Percentiles rank a stretch among this genome's conserved stretches.
These are phyloP conservation scores for Tinea pellionella DNA, from an alignment of 2,888 invertebrate species.

Conservation along the genomic window DNA sequence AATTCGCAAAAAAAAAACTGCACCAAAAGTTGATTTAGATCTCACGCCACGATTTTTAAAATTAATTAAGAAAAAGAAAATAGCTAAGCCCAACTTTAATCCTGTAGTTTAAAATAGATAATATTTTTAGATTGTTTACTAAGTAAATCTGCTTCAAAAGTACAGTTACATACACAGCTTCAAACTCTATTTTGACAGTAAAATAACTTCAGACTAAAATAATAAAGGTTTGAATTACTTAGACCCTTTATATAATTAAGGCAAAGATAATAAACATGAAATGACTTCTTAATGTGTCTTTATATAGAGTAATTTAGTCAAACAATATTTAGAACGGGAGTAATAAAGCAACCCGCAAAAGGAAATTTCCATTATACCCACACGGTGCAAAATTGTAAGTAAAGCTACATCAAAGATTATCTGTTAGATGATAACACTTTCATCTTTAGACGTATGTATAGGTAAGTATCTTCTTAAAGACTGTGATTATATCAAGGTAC, in stretches of 20 bases:
- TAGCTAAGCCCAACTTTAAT: no score
- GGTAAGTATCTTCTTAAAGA: no score
- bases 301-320: constrained; percentile 2
- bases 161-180: no score
- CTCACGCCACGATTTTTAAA: no score
- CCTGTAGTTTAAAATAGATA: no score
- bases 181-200: not conserved
- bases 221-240: not conserved
- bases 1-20: no score
- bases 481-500: no score
- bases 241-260: constrained; percentile 3
- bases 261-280: constrained; percentile 2
- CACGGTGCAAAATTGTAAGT: not conserved
- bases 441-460: not conserved
- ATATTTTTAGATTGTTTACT: no score
- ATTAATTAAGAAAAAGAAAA: no score
- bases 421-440: not conserved
- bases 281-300: not conserved
- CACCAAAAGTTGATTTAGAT: no score
- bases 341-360: not conserved
- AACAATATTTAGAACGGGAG: not conserved
- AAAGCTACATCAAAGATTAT: not conserved
- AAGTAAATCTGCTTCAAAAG: not conserved
- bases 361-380: not conserved
- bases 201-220: not conserved